Base-by-base conservation (phyloP, 1,140 invertebrate species). In the Drosophila ironensis region DNA sequence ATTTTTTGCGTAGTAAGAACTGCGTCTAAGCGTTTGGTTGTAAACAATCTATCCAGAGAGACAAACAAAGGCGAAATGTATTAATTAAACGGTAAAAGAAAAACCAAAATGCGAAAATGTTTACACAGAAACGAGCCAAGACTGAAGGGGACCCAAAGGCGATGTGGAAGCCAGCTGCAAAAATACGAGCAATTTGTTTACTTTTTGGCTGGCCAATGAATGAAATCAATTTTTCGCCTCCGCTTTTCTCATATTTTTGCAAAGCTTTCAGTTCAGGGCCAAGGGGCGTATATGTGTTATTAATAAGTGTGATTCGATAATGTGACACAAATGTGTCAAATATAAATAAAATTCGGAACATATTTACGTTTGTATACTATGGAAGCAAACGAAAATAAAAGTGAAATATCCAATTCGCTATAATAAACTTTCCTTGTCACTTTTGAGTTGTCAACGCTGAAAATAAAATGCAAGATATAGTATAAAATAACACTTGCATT, bases 101-200 rank as follows among this genome's bases (percentile, higher is more conserved):
- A 73, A 50, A 45, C 52, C 33, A 71, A 35, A 72, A 50, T 40
- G 59, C 52, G 37, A 48, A 77, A 54, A 28, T 72, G 77, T 81
- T 77, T 81, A 82, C 77, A 61, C 30, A 28, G 37, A 57, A 68
- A 46, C 16, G 48, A 46, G 19, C n/a, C 1, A 19, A 19, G 25
- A 47, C n/a, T 19, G 22, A n/a, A n/a, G n/a, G 9, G 50, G 44
- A 24, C 41, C 22, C 17, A 22, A 28, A 42, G 25, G 20, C 59
- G 12, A 48, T 12, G 35, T 42, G 51, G 46, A 40, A 57, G 59
- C 75, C 76, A 81, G 72, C 76, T 82, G 76, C 72, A 50, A 68
- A 80, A 80, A 82, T 80, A 80, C 41, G 47, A 45, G 45, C 38
- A 20, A 11, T 40, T 41, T 68, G 76, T 76, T 82, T 82, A 81